Conservation (phyloP, 2,888 invertebrate species). For the Caradrina clavipalpis region DNA sequence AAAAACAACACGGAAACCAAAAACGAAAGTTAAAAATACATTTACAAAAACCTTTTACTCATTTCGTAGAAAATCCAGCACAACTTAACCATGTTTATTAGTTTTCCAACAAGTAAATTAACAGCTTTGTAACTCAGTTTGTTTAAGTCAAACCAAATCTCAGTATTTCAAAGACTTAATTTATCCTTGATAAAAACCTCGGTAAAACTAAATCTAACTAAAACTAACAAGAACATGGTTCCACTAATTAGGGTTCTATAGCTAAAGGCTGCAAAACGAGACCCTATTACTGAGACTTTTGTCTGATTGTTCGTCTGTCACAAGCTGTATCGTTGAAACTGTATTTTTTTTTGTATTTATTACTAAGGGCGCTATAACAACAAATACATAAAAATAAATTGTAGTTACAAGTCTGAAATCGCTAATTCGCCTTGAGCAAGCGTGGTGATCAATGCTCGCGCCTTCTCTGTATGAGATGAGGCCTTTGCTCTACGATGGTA, state of each 20-base stretch:
- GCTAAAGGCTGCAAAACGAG: too few species aligned
- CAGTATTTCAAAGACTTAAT: slow-evolving; percentile 28
- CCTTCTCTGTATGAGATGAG: too few species aligned
- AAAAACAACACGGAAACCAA: not conserved
- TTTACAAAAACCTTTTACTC: not conserved
- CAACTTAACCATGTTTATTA: slow-evolving; percentile 28
- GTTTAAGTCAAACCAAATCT: slow-evolving; percentile 28
- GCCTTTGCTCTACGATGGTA: too few species aligned
- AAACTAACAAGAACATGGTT: slow-evolving; percentile 4
- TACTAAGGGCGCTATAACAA: too few species aligned
- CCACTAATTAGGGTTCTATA: not conserved
- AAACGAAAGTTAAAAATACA: not conserved
- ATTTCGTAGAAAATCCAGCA: not conserved
- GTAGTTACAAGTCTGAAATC: too few species aligned
- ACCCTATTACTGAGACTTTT: too few species aligned
- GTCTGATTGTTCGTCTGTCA: too few species aligned
- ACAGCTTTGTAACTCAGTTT: slow-evolving; percentile 15
- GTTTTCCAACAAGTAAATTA: slow-evolving; percentile 12
- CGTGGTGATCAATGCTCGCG: too few species aligned
- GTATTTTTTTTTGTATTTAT: too few species aligned
- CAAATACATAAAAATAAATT: too few species aligned
- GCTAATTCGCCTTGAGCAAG: too few species aligned
- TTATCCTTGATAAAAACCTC: slow-evolving; percentile 10
- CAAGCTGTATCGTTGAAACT: too few species aligned
- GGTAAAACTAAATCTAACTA: slow-evolving; percentile 17